phyloP scores from a whole-genome alignment of 2,888 invertebrate genomes.

The Nezara viridula region DNA sequence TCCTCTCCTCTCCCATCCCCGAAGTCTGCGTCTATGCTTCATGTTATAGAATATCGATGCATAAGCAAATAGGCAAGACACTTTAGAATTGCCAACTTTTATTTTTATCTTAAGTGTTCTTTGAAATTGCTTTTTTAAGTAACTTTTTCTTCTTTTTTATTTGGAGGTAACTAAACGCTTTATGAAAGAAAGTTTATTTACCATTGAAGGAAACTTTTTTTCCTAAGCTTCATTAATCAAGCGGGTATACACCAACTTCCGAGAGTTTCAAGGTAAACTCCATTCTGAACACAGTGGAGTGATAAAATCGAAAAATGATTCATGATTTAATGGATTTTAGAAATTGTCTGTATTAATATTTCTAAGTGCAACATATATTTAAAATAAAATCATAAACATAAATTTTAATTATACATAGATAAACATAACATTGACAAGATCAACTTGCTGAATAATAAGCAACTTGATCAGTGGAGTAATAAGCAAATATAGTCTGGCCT shows the following conservation, averaged over 20 bases:
- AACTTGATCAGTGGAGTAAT: no score
- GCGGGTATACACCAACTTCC: not conserved
- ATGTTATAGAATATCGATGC: not conserved
- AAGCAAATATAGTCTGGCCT: no score
- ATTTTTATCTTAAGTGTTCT: constrained; percentile 32
- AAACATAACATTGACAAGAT: no score
- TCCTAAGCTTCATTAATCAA: not conserved
- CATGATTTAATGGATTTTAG: not conserved
- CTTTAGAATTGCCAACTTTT: not conserved
- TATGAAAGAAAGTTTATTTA: not conserved
- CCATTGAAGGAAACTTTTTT: not conserved
- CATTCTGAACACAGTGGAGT: not conserved
- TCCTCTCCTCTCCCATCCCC: no score
- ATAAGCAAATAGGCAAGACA: constrained; percentile 25
- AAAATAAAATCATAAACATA: no score
- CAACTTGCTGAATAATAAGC: no score
- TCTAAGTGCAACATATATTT: no score
- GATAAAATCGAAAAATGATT: not conserved
- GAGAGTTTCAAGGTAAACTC: not conserved
- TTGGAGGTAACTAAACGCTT: not conserved
- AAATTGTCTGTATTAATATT: no score
- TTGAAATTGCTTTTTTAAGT: constrained; percentile 7
- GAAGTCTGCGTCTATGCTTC: no score
- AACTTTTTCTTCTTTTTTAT: not conserved
- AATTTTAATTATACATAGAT: no score